These are phyloP conservation scores for Melieria picta DNA, from an alignment of 2,888 invertebrate genomes.

Conservation along the genomic window DNA sequence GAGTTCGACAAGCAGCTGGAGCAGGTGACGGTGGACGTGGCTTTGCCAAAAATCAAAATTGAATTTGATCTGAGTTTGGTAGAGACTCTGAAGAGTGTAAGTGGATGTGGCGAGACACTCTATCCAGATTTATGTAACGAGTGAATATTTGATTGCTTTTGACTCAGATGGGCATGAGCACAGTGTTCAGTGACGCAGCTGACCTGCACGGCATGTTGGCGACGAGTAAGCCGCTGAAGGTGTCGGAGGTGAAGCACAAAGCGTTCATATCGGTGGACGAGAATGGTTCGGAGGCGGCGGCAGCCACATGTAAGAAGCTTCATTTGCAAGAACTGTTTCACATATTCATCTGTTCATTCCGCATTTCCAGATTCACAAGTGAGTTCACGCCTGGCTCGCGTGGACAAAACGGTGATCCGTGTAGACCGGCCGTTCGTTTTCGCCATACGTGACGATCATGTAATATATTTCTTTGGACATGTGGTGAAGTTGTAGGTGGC, in stretches of 20 bases:
- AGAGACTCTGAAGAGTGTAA: slow-evolving; percentile 71
- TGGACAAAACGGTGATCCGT: no score
- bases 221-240: slow-evolving; percentile 67
- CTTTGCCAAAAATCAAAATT: slow-evolving; percentile 81
- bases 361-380: slow-evolving; percentile 12
- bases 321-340: no score
- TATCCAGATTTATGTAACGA: no score
- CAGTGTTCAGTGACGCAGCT: slow-evolving; percentile 70
- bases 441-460: slow-evolving; percentile 39
- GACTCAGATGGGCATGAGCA: slow-evolving; percentile 73
- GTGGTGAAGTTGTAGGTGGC: slow-evolving; percentile 28
- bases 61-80: slow-evolving; percentile 74
- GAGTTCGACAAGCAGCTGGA: slow-evolving; percentile 67
- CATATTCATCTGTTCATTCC: no score
- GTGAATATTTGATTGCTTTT: no score
- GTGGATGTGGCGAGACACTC: not conserved
- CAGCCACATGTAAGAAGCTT: slow-evolving; percentile 70
- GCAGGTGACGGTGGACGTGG: slow-evolving; percentile 68
- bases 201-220: slow-evolving; percentile 72
- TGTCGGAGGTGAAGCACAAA: slow-evolving; percentile 81
- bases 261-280: slow-evolving; percentile 87
- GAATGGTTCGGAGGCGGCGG: slow-evolving; percentile 86
- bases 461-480: slow-evolving; percentile 43
- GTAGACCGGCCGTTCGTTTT: slow-evolving; percentile 48
- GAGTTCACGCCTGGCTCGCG: not conserved